These are phyloP conservation scores for Myopa tessellatipennis DNA, from an alignment of 2,888 invertebrate species.

Conservation along the genomic window DNA sequence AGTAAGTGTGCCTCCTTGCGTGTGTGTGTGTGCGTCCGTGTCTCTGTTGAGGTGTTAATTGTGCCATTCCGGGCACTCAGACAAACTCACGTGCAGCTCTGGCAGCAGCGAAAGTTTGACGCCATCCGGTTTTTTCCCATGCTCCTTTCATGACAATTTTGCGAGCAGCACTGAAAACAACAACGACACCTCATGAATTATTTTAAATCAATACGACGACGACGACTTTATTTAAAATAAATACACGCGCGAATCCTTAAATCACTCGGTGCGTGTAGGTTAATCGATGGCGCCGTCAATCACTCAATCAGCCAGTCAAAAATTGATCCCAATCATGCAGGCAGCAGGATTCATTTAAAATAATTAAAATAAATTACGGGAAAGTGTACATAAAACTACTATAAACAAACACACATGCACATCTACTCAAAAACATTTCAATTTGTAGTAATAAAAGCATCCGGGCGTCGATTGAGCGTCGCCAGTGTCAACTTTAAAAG, in stretches of 20 bases:
- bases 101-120: not conserved
- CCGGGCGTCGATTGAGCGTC: not conserved
- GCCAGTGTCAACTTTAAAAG: not conserved
- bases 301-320: conserved; percentile 33
- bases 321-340: conserved; percentile 32
- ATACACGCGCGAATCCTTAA: not conserved
- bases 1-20: not conserved
- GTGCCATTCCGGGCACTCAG: not conserved
- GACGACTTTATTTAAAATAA: not conserved
- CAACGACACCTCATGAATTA: not conserved
- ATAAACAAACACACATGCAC: not conserved
- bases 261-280: conserved; percentile 10
- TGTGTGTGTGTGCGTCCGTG: not conserved
- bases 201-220: not conserved
- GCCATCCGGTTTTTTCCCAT: not conserved
- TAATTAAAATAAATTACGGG: conserved; percentile 39
- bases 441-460: not conserved
- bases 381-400: not conserved
- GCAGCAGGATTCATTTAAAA: conserved; percentile 29
- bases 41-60: conserved; percentile 21
- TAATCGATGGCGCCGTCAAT: conserved; percentile 10
- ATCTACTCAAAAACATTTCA: not conserved
- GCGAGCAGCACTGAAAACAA: not conserved
- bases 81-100: conserved; percentile 2
- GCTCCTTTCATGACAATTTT: not conserved